Base-by-base conservation (phyloP, 2,888 invertebrate species). In the Stenoptilia bipunctidactyla region DNA sequence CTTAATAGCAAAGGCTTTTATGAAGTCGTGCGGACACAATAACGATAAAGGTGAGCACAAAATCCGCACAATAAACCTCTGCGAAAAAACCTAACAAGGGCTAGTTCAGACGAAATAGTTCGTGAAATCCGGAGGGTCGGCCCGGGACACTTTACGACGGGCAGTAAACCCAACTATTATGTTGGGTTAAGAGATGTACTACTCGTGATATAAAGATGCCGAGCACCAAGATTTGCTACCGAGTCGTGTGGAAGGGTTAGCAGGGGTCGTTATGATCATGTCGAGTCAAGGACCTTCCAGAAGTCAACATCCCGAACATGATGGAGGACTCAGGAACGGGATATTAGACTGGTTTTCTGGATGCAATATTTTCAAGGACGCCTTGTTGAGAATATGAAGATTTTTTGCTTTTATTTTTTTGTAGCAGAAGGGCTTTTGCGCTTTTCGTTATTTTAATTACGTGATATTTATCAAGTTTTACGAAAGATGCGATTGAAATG, bases 41-140 rank as follows among this genome's bases (percentile, higher is more conserved):
- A 79, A 75, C 82, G 73, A 75, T 82, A 80, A 80, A 83, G 83
- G 83, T 83, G 76, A 79, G 72, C 66, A 64, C 68, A 77, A 82
- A 80, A 80, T 83, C 79, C 80, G 77, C 70, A 79, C 80, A 80
- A 83, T 82, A 83, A 83, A 83, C 70, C 72, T 66, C 66, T 68
- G 67, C 74, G 80, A 83, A 80, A 75, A 80, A 75, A 73, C 77
- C 67, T 72, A 73, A 68, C 56, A 72, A 65, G 71, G 76, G 74
- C 76, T 74, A 80, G 77, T 79, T 69, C 70, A 66, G 77, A 66
- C 68, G 70, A 80, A 82, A 83, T 83, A 82, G 82, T 83, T 80
- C 79, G 82, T 80, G 79, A 80, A 82, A 82, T 76, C 67, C 65
- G 66, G 66, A 75, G 80, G 82, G 80, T 63, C 68, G 68, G 66